Evolutionary conservation across 2,113 vertebrate species (phyloP).

Genomic region (Fulmarus glacialis): DNA sequence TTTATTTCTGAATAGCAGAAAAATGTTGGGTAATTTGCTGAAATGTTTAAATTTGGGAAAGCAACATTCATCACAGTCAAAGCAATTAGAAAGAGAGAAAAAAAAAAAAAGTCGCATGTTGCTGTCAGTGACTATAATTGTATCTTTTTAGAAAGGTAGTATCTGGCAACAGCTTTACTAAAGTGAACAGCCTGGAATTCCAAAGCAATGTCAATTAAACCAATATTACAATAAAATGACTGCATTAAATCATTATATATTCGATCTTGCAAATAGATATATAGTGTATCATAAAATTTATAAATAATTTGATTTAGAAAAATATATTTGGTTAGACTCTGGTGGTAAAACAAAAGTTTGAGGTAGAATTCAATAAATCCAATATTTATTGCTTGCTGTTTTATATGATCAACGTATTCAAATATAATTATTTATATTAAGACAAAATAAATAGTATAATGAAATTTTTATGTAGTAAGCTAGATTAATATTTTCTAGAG

Average conservation of each 20-base stretch:
- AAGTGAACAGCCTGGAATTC: neutral
- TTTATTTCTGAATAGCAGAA: neutral
- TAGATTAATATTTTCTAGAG: neutral
- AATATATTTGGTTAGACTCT: neutral
- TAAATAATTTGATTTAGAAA: neutral
- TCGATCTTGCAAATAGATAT: neutral
- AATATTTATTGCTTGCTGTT: neutral
- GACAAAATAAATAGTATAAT: neutral
- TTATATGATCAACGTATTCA: neutral
- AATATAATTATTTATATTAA: neutral
- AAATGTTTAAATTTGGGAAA: neutral
- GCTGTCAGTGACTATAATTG: neutral
- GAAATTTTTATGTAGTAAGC: neutral
- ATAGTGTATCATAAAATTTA: neutral
- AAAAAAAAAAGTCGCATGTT: neutral
- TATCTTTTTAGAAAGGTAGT: slow-evolving; percentile 1
- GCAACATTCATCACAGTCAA: neutral
- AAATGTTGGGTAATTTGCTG: neutral
- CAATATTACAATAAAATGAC: neutral
- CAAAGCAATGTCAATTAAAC: neutral
- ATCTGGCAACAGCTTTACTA: neutral
- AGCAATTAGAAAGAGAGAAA: neutral
- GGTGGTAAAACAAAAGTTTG: neutral
- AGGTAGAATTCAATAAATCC: neutral
- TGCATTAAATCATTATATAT: neutral